Conservation (phyloP, 2,888 invertebrate species). For the Adelphocoris suturalis region DNA sequence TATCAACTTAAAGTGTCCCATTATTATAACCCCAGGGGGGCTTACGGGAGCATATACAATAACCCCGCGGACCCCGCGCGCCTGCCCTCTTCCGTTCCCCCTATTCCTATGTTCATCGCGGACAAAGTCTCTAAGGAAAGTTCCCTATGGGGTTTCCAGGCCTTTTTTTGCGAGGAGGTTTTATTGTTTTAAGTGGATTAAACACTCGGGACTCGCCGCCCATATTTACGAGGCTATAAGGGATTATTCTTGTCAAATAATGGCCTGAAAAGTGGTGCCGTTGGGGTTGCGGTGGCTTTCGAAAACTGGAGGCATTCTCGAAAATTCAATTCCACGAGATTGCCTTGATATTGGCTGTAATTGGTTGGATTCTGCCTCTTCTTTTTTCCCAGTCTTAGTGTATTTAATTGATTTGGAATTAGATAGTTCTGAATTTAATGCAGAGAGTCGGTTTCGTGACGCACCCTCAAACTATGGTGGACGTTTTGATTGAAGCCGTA, state of each 20-base stretch:
- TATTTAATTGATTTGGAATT: no score
- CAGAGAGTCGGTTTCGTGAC: no score
- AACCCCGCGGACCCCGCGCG: constrained; percentile 26
- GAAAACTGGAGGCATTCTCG: not conserved
- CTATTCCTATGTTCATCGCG: constrained; percentile 31
- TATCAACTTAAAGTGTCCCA: constrained; percentile 70
- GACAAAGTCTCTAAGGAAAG: constrained; percentile 21
- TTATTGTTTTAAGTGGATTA: constrained; percentile 55
- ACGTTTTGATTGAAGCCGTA: no score
- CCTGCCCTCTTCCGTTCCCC: not conserved
- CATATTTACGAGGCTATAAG: constrained; percentile 44
- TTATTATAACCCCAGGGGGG: constrained; percentile 65
- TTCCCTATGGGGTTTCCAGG: not conserved
- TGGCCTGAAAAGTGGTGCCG: constrained; percentile 11
- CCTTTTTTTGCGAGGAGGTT: constrained; percentile 7
- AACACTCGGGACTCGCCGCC: not conserved
- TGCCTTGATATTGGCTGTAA: not conserved
- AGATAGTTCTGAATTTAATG: no score
- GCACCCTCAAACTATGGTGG: no score
- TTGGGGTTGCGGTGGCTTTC: not conserved
- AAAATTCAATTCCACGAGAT: not conserved
- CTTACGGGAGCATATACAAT: constrained; percentile 63
- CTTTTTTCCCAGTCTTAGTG: no score
- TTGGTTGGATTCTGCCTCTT: not conserved
- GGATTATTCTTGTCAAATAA: constrained; percentile 41